Conservation (phyloP, 2,888 invertebrate species). For the Caenorhabditis panamensis region DNA sequence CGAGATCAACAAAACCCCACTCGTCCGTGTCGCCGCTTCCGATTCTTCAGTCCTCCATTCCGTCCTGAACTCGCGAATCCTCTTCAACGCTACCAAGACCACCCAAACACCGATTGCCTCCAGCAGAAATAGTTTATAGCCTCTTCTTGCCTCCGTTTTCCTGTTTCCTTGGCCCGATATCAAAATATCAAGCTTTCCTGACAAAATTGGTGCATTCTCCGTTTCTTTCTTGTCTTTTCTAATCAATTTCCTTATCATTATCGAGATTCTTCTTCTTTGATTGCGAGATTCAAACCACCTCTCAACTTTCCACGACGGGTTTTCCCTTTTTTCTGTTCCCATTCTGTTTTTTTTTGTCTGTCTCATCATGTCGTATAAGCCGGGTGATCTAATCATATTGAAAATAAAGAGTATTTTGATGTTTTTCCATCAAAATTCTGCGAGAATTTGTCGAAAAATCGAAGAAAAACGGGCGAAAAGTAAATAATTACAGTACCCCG, state of each 20-base stretch:
- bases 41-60: constrained; percentile 19
- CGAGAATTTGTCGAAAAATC: too few species aligned
- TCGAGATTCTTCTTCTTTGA: too few species aligned
- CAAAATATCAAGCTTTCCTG: neutral
- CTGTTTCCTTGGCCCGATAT: neutral
- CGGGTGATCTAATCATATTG: too few species aligned
- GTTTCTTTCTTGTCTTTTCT: neutral
- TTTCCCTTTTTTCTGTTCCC: too few species aligned
- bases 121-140: constrained; percentile 1
- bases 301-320: too few species aligned
- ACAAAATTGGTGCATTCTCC: neutral
- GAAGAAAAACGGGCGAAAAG: too few species aligned
- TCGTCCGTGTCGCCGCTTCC: constrained; percentile 20
- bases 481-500: too few species aligned
- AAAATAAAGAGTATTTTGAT: too few species aligned
- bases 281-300: too few species aligned
- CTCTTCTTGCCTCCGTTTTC: neutral
- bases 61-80: constrained; percentile 46
- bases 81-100: constrained; percentile 14
- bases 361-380: too few species aligned
- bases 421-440: too few species aligned
- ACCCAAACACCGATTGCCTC: constrained; percentile 11
- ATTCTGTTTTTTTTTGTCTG: too few species aligned
- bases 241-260: neutral
- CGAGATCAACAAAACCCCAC: constrained; percentile 46